Evolutionary conservation across 2,113 vertebrate genomes (phyloP), one percentile per base, ranked within the genome.

Genomic region (Neofelis nebulosa): DNA sequence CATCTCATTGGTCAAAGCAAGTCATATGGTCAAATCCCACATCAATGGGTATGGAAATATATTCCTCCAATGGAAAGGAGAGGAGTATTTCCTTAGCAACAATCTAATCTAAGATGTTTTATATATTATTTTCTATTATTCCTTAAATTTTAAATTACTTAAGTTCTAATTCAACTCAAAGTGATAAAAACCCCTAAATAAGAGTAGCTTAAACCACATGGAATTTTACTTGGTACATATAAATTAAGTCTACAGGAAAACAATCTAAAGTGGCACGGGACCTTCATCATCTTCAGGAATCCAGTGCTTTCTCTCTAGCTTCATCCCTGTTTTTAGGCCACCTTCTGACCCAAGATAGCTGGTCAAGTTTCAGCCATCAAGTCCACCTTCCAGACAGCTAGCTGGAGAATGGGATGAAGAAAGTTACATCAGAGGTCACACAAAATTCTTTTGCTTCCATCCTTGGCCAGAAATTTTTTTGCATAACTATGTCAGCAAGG

Each of bases 81-180:
- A 91, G 96, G 50, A 71, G 48, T 63, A 23, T 52, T 93, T 71
- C 74, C 85, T 94, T 95, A 78, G 25, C 11, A 95, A 68, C 16
- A 41, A 33, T 89, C 13, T 68, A 82, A 52, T 65, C 41, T 71
- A 73, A 57, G 31, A 88, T 36, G 33, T 18, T 79, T 89, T 69
- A 50, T 8, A 36, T 61, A 36, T 68, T 85, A n/a, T 5, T 89
- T 81, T 48, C 48, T 71, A 45, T 84, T 84, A 85, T 69, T 83
- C 27, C 66, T 94, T 18, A 95, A 82, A 84, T 89, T 94, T 76
- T 50, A 36, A 50, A 45, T 89, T 65, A 84, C 23, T 33, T 65
- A 84, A 85, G 38, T 33, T 92, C 55, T 31, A 61, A 85, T 71
- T 83, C 6, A 83, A 57, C 65, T 93, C 21, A 11, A 89, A 94